A percentile compares a stretch with the other conserved stretches of the same genome.
These are phyloP conservation scores for Rhynchophorus ferrugineus DNA, from an alignment of 1,140 invertebrate species.

Conservation along the genomic window DNA sequence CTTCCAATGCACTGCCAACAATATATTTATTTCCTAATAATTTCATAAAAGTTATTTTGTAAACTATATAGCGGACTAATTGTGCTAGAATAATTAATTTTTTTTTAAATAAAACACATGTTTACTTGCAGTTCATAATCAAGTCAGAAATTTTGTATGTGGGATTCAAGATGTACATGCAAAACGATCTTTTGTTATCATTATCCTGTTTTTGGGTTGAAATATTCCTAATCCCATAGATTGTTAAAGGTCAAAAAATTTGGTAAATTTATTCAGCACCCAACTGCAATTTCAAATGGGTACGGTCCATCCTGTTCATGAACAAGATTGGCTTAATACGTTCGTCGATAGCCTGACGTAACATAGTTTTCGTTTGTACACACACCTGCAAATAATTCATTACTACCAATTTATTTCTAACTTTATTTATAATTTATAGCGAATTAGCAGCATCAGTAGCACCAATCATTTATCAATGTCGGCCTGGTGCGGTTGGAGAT, in stretches of 20 bases:
- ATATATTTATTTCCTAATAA: too few relatives aligned
- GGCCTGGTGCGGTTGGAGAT: conserved; percentile 22
- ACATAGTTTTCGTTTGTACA: conserved; percentile 97
- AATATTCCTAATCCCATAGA: conserved; percentile 98
- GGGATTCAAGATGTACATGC: conserved; percentile 96
- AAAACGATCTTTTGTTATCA: conserved; percentile 94
- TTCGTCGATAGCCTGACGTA: conserved; percentile 97
- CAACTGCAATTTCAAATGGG: conserved; percentile 89
- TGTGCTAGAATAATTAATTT: conserved; percentile 20
- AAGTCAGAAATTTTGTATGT: conserved; percentile 98
- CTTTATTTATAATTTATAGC: too few relatives aligned
- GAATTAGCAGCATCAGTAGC: too few relatives aligned
- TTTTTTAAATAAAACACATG: conserved; percentile 1
- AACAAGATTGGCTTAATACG: conserved; percentile 98
- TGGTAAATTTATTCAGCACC: conserved; percentile 97
- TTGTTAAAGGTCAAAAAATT: conserved; percentile 97
- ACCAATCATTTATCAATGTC: conserved; percentile 16
- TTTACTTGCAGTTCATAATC: conserved; percentile 92
- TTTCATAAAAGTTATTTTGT: too few relatives aligned
- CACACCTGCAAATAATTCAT: conserved; percentile 96
- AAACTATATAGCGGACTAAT: conserved; percentile 21
- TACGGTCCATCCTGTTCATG: conserved; percentile 99
- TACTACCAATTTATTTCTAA: too few relatives aligned
- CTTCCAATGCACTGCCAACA: conserved; percentile 29
- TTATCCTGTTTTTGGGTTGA: conserved; percentile 86